A percentile compares a stretch with the other conserved stretches of the same genome.
phyloP scores from a whole-genome alignment of 2,888 invertebrate genomes.

The Julus scanicus region DNA sequence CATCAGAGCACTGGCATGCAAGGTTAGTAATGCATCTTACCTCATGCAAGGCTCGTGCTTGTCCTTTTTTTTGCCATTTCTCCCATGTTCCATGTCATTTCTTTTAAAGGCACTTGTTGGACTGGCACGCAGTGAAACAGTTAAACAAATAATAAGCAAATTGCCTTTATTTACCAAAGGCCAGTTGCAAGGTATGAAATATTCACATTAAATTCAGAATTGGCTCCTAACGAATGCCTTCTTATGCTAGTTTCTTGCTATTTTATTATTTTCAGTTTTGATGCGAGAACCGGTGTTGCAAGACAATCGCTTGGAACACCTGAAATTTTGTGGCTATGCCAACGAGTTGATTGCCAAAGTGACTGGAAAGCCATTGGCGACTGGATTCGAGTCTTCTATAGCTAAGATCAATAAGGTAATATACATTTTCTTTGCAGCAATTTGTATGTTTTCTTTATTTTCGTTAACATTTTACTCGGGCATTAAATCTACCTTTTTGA shows the following conservation, averaged over 20 bases:
- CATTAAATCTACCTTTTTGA: background rate
- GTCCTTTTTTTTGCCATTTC: background rate
- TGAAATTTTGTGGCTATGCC: conserved; percentile 94
- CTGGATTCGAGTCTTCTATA: conserved; percentile 80
- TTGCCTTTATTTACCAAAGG: conserved; percentile 93
- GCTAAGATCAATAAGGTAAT: conserved; percentile 87
- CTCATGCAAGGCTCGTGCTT: background rate
- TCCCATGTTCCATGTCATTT: conserved; percentile 22
- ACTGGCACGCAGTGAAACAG: conserved; percentile 88
- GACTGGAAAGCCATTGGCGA: conserved; percentile 83
- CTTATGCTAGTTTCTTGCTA: background rate
- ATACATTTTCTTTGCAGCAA: no score
- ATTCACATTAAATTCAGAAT: background rate
- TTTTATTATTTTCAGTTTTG: conserved; percentile 71
- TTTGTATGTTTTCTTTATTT: no score
- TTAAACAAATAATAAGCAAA: conserved; percentile 94
- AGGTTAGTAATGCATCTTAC: conserved; percentile 62
- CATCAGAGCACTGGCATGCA: conserved; percentile 90
- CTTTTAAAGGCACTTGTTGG: conserved; percentile 80
- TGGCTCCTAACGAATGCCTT: background rate
- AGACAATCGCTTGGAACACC: conserved; percentile 95
- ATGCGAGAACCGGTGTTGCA: conserved; percentile 97
- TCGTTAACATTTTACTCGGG: no score
- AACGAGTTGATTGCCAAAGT: conserved; percentile 88
- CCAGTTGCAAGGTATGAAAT: conserved; percentile 83